Conservation (phyloP, 2,113 vertebrate genomes). For the Heloderma charlesbogerti region DNA sequence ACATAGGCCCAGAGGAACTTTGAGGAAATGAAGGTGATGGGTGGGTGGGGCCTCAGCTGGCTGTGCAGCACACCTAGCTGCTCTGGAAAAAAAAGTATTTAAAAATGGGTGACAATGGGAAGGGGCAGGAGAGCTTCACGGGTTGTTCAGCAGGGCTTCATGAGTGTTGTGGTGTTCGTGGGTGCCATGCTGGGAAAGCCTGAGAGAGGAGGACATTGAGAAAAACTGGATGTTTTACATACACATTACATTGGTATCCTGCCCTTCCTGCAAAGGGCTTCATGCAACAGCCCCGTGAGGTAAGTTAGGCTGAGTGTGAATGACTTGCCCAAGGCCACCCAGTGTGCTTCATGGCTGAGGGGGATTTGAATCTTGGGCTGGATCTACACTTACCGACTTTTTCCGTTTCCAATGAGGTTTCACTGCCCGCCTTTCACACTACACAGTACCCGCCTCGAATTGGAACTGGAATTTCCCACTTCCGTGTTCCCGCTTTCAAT, state of each 20-base stretch:
- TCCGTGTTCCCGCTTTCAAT: no score
- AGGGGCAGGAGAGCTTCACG: neutral
- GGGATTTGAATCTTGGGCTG: neutral
- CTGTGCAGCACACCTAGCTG: no score
- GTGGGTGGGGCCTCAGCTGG: no score
- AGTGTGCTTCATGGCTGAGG: neutral
- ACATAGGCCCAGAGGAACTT: no score
- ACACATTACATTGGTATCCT: neutral
- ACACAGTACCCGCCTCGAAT: no score
- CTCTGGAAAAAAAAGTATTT: neutral
- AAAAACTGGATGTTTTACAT: neutral
- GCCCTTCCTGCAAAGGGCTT: neutral
- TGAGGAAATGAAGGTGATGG: no score
- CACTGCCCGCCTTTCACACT: no score
- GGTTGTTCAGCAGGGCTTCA: neutral
- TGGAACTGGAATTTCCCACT: no score
- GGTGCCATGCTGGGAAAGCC: neutral
- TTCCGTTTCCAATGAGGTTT: no score
- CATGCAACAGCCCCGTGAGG: neutral
- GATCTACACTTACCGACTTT: no score
- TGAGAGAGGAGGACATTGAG: neutral
- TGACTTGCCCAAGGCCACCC: neutral
- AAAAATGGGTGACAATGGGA: neutral
- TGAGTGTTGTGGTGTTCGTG: neutral
- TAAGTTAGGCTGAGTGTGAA: neutral